These are phyloP conservation scores for Spinus olivaceus DNA, from an alignment of 2,797 vertebrate species.

Conservation along the genomic window DNA sequence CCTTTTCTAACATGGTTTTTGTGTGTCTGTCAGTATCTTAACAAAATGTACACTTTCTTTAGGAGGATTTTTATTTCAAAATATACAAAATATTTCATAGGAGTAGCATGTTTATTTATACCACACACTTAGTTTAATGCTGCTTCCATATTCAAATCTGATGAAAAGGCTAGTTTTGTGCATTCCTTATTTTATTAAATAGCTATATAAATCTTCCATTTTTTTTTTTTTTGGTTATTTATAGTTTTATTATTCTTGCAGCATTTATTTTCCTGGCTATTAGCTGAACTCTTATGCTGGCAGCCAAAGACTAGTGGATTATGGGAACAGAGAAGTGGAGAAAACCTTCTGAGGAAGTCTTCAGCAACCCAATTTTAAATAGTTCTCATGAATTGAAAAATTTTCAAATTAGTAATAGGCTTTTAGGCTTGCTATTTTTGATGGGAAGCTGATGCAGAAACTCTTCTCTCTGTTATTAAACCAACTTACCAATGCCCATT, in stretches of 20 bases:
- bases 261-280: neutral
- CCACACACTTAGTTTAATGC: neutral
- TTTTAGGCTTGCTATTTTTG: neutral
- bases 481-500: neutral
- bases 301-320: neutral
- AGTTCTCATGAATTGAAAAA: neutral
- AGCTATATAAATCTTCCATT: neutral
- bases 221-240: neutral
- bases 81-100: rapidly evolving
- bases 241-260: neutral
- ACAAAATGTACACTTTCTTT: neutral
- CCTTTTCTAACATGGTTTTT: neutral
- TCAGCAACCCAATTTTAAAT: neutral
- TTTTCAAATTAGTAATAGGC: neutral
- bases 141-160: neutral
- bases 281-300: neutral
- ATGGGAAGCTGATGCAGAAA: neutral
- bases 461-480: neutral
- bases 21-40: neutral
- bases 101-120: neutral
- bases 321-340: neutral
- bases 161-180: neutral
- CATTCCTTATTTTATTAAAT: neutral
- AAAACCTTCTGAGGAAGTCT: neutral
- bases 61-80: neutral